A percentile compares a stretch with the other conserved stretches of the same genome.
These are phyloP conservation scores for Steatocranus sp. DNA, from an alignment of 2,797 vertebrate genomes.

Conservation along the genomic window DNA sequence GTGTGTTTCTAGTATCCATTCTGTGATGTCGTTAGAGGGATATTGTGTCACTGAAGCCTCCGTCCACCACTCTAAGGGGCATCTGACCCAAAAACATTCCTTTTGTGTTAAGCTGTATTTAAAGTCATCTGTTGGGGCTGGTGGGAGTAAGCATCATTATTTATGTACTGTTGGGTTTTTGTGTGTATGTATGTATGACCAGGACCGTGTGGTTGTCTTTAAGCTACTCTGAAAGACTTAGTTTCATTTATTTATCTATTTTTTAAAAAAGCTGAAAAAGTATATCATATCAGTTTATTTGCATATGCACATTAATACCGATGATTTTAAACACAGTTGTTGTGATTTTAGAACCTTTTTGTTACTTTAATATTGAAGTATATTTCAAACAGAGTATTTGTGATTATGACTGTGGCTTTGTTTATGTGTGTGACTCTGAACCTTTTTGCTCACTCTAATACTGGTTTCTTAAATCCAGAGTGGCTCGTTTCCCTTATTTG, in stretches of 20 bases:
- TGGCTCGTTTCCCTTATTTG: background rate
- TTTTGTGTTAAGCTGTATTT: slow-evolving; percentile 54
- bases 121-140: slow-evolving; percentile 4
- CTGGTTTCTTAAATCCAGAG: background rate
- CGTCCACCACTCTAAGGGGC: slow-evolving; percentile 14
- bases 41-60: slow-evolving; percentile 33
- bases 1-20: slow-evolving; percentile 49
- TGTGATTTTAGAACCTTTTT: background rate
- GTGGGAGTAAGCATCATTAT: background rate
- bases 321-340: background rate
- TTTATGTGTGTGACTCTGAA: background rate
- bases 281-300: background rate
- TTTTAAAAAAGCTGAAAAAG: background rate
- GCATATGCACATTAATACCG: background rate
- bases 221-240: background rate
- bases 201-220: background rate
- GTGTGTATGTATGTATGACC: background rate
- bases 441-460: background rate
- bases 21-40: slow-evolving; percentile 30
- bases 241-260: background rate
- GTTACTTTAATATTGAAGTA: background rate
- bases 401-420: background rate
- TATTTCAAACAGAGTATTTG: background rate
- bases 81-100: slow-evolving; percentile 51
- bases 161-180: background rate